Conservation (phyloP, 1,140 invertebrate species). For the Listronotus bonariensis region DNA sequence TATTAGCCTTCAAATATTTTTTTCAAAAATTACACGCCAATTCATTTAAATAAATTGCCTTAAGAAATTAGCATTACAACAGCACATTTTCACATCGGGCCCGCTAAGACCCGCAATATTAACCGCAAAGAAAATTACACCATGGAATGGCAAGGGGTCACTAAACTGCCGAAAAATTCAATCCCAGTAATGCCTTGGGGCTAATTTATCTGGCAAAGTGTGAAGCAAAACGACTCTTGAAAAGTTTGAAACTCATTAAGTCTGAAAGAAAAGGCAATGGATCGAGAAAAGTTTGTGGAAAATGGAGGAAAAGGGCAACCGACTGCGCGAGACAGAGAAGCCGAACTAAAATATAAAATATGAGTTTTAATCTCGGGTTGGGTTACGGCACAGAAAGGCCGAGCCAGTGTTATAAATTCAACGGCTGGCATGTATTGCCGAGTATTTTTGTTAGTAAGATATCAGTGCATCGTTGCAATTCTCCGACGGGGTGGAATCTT, state of each 20-base stretch:
- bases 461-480: constrained; percentile 41
- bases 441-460: constrained; percentile 49
- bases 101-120: constrained; percentile 26
- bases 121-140: constrained; percentile 32
- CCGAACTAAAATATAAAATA: constrained; percentile 50
- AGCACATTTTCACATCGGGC: constrained; percentile 30
- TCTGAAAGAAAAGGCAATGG: constrained; percentile 42
- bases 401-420: constrained; percentile 39
- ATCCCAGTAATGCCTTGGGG: constrained; percentile 33
- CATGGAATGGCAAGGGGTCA: constrained; percentile 27
- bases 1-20: no score
- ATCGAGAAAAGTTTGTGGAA: constrained; percentile 40
- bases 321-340: constrained; percentile 37
- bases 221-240: constrained; percentile 38
- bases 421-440: constrained; percentile 35
- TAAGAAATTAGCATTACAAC: constrained; percentile 30
- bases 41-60: constrained; percentile 21
- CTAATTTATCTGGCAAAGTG: constrained; percentile 39
- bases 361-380: constrained; percentile 48
- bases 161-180: constrained; percentile 40
- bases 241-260: constrained; percentile 47
- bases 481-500: not conserved
- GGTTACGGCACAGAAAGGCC: constrained; percentile 35
- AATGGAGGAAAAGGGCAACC: constrained; percentile 20
- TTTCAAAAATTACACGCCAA: constrained; percentile 26